A percentile compares a stretch with the other conserved stretches of the same genome.
Conservation (phyloP, 1,140 invertebrate genomes). For the Cheumatopsyche charites region DNA sequence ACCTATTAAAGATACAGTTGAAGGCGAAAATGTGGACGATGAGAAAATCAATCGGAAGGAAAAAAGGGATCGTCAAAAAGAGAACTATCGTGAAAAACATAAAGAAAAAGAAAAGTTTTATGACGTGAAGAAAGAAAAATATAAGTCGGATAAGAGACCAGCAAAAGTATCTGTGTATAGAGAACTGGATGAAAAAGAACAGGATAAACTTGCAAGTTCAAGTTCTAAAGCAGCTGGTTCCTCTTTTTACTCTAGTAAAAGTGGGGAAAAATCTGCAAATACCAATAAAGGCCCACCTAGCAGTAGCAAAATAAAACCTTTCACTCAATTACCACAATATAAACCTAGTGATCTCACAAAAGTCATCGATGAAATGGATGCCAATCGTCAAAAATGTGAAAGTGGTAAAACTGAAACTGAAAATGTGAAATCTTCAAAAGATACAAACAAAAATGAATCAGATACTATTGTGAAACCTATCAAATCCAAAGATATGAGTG, state of each 20-base stretch:
- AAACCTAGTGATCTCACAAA: conserved; percentile 59
- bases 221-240: conserved; percentile 5
- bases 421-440: conserved; percentile 6
- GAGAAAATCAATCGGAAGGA: conserved; percentile 54
- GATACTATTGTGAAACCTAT: too few relatives aligned
- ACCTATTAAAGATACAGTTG: conserved; percentile 52
- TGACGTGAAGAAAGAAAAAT: conserved; percentile 53
- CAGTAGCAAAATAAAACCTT: conserved; percentile 60
- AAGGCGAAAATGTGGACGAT: conserved; percentile 48
- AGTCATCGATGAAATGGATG: conserved; percentile 57
- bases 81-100: conserved; percentile 53
- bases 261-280: conserved; percentile 25
- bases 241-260: background rate
- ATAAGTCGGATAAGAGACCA: conserved; percentile 46
- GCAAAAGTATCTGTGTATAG: conserved; percentile 41
- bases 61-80: conserved; percentile 55
- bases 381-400: conserved; percentile 46
- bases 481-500: too few relatives aligned
- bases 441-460: background rate
- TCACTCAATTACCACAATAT: conserved; percentile 59
- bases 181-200: conserved; percentile 35
- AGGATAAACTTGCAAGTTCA: background rate
- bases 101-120: conserved; percentile 60
- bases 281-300: conserved; percentile 27
- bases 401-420: conserved; percentile 4